Conservation (phyloP, 2,113 vertebrate genomes). For the Poicephalus meyeri region DNA sequence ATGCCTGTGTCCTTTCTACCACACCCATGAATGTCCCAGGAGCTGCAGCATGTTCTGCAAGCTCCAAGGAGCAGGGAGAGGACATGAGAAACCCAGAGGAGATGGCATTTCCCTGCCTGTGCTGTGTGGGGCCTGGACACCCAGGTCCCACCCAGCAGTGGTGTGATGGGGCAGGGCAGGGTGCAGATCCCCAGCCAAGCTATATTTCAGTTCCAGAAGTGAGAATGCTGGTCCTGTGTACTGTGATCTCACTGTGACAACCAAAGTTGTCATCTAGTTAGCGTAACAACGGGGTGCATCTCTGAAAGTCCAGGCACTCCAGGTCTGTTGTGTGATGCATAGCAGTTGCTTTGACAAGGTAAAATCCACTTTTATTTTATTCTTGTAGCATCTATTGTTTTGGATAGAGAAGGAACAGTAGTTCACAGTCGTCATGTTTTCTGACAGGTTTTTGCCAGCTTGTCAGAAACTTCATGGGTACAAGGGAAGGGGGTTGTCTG, state of each 20-base stretch:
- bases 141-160: background rate
- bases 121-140: background rate
- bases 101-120: background rate
- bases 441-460: background rate
- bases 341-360: conserved; percentile 27
- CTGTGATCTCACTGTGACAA: background rate
- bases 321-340: background rate
- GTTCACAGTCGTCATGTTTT: conserved; percentile 18
- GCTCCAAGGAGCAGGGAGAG: fast-evolving
- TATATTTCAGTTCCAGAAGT: conserved; percentile 20
- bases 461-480: background rate
- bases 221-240: background rate
- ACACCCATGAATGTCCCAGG: background rate
- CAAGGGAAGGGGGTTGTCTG: background rate
- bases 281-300: conserved; percentile 66
- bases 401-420: background rate
- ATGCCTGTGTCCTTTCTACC: background rate
- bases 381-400: conserved; percentile 51
- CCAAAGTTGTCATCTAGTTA: conserved; percentile 62
- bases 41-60: background rate
- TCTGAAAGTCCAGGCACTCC: conserved; percentile 46
- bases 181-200: background rate
- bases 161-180: background rate
- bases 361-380: conserved; percentile 54
- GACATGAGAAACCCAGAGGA: background rate